Conservation (phyloP, 2,797 vertebrate genomes). For the Pristis pectinata region DNA sequence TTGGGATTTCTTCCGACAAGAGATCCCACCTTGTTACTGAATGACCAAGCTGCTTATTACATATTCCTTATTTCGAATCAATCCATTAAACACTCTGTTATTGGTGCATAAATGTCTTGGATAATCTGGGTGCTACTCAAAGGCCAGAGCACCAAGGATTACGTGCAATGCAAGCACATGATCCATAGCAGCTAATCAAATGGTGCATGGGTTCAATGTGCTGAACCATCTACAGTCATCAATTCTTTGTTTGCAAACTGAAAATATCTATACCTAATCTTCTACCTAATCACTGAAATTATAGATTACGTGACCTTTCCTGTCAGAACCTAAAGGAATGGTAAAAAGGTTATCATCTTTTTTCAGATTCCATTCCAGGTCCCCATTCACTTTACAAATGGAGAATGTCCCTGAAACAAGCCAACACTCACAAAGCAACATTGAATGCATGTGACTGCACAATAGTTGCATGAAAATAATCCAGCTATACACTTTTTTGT, state of each 20-base stretch:
- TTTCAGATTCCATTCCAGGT: not conserved
- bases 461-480: not conserved
- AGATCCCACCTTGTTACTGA: not conserved
- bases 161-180: not conserved
- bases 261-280: not conserved
- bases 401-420: not conserved
- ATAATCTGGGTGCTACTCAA: not conserved
- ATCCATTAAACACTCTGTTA: too few species aligned
- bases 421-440: not conserved
- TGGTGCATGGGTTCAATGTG: not conserved
- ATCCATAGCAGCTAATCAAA: not conserved
- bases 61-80: not conserved
- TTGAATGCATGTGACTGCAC: not conserved
- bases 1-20: too few species aligned
- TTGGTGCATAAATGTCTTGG: not conserved
- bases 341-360: not conserved
- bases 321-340: not conserved
- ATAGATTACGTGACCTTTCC: not conserved
- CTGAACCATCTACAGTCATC: too few species aligned
- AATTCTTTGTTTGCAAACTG: not conserved
- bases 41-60: not conserved
- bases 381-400: too few species aligned
- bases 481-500: not conserved
- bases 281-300: not conserved
- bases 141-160: not conserved